Base-by-base conservation (phyloP, 2,113 vertebrate species). In the Sturnira hondurensis region DNA sequence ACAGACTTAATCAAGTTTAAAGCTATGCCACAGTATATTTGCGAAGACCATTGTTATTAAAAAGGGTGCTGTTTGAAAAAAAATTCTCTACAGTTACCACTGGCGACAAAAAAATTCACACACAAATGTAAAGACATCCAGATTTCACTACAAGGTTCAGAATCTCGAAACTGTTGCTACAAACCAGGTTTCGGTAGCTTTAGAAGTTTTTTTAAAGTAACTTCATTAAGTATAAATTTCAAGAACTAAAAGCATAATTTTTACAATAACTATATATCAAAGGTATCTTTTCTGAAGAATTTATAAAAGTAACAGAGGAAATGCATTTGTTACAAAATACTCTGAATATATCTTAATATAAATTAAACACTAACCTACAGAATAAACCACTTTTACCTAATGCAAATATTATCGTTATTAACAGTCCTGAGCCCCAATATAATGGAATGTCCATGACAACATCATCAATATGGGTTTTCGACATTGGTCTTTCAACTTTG, bases 1-100 rank as follows among this genome's bases (percentile, higher is more conserved):
- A 92, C 97, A 97, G 98, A 98, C 98, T 98, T 98, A 98, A 99
- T 98, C 98, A 99, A 98, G 98, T 98, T 98, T 98, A 98, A 98
- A 99, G 98, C 98, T 98, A 97, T 98, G 98, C 97, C 95, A 97
- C 95, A 98, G 97, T 97, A 94, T 97, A 98, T 98, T 98, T 98
- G 97, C 89, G 96, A 89, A 95, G 94, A 92, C 97, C 86, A 98
- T 97, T 98, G 98, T 98, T 97, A 97, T 97, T 91, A 41, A 97
- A 97, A 97, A 96, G 86, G 65, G 70, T 85, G 22, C 65, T 84
- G 33, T 92, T 87, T 56, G 15, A 96, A 86, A 96, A 98, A 94
- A 95, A 96, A 98, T 98, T 98, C 97, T 97, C 96, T 83, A 38
- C 86, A 97, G 98, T 98, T 98, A 98, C 98, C 96, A 97, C 0